Base-by-base conservation (phyloP, 2,797 vertebrate species). In the Phrynocephalus guinanensis region DNA sequence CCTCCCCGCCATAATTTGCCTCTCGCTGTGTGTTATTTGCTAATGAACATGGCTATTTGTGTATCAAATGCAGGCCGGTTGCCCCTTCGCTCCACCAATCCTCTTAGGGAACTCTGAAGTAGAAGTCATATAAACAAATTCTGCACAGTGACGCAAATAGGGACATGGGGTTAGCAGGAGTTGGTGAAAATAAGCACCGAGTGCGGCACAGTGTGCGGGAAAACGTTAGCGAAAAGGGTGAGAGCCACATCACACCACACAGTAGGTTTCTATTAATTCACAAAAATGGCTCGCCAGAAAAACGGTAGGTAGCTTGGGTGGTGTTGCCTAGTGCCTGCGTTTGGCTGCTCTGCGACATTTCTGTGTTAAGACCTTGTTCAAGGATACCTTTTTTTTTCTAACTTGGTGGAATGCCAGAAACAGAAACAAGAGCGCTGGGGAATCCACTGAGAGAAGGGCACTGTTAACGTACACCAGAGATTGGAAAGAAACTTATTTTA, bases 31-130 rank as follows among this genome's bases (percentile, higher is more conserved):
- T 91, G 86, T 79, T 83, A 78, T 87, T 77, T 92, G 0, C 56
- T 91, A 91, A 94, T 91, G 90, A 94, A 87, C 2, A 0, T 0
- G 0, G 86, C 78, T 93, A 92, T 94, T 91, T 94, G 90, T 91
- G 86, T 60, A 91, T 88, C 82, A 22, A 90, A 93, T 89, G 71
- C 82, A 76, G 85, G 68, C 52, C 87, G 24, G 56, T 68, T 95
- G 92, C 83, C 82, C 94, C 79, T 77, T 93, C 91, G 83, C 56
- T 85, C 75, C 87, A 28, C 83, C 88, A 92, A 91, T 94, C 93
- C 88, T 94, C 93, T 94, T 94, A 56, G 4, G 52, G 79, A 84
- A 79, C 88, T 90, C 87, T 84, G 86, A 33, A 48, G 75, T 85
- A 71, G 86, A 48, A 94, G 38, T 79, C 0, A 0, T 72, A 28